Base-by-base conservation (phyloP, 92 coral and sea anemone species). In the Scolanthus callimorphus region DNA sequence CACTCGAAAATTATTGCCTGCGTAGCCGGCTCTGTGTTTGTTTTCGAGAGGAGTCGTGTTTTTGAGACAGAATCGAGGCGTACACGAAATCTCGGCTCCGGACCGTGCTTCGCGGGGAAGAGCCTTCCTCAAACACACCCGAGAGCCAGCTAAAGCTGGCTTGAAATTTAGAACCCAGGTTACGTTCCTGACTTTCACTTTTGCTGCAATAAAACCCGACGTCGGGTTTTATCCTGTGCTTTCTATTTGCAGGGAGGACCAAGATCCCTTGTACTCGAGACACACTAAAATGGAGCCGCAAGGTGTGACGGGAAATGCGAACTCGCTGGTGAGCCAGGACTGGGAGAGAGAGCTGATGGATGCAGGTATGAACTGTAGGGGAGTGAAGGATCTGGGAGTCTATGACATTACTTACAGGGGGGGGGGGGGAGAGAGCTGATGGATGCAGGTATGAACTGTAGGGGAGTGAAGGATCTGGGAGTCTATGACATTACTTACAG, bases 291-390 rank as follows among this genome's bases (percentile, higher is more conserved):
- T 82, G 77, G 83, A 82, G 4, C 58, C 63, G 0, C 66, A 65
- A 22, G 62, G 57, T 27, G 51, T 73, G 17, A 46, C 76, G 3
- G 64, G 64, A 27, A 81, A 77, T 21, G 67, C 95, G 2, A 87
- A 82, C 64, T 45, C 86, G 49, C 55, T 87, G 6, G 78, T 87
- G 66, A 87, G 73, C 59, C 90, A 69, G 21, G 82, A 87, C 83
- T 87, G 95, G 95, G 95, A 87, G 49, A 70, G 60, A 57, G 89
- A 87, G 10, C 80, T 87, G 0, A 87, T 87, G 95, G 95, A 87
- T 69, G 90, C 95, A 46, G 95, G 95, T 87, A 53, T 51, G 37
- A 10, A 15, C 6, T 34, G 41, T 15, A 15, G 41, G 41, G 41
- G 15, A 34, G 41, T 6, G 41, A 34, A 34, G 15, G 15, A 34